A percentile compares a stretch with the other conserved stretches of the same genome.
Conservation (phyloP, 1,140 invertebrate genomes). For the Apis florea region DNA sequence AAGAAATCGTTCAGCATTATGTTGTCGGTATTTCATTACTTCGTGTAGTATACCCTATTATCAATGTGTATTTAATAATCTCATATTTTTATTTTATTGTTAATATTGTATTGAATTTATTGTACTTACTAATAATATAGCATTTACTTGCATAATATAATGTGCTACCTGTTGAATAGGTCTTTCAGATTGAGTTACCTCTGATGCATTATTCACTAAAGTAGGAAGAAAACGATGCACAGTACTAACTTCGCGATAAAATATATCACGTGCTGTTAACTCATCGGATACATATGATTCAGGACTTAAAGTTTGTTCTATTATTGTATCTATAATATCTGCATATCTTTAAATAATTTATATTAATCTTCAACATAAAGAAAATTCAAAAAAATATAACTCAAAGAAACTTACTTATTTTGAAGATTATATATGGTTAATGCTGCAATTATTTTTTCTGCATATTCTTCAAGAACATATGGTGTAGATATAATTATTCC, state of each 20-base stretch:
- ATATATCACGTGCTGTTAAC: constrained; percentile 86
- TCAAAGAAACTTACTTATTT: constrained; percentile 78
- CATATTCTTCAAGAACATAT: constrained; percentile 86
- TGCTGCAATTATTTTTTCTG: constrained; percentile 88
- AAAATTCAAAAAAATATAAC: constrained; percentile 9
- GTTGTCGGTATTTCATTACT: constrained; percentile 82
- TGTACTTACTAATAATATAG: constrained; percentile 80
- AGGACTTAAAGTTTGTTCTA: constrained; percentile 82
- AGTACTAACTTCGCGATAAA: constrained; percentile 85
- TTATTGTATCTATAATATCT: constrained; percentile 81
- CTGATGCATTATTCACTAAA: constrained; percentile 80
- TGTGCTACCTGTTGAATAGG: constrained; percentile 80
- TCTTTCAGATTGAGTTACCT: constrained; percentile 81
- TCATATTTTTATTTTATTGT: background rate
- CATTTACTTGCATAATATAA: constrained; percentile 82
- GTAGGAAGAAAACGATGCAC: constrained; percentile 82
- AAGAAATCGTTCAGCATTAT: constrained; percentile 80
- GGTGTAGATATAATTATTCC: constrained; percentile 84
- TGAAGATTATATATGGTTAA: constrained; percentile 85
- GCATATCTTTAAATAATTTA: constrained; percentile 63
- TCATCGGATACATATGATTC: constrained; percentile 76
- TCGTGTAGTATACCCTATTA: constrained; percentile 81
- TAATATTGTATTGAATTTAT: background rate
- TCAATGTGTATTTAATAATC: background rate
- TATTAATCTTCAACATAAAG: background rate